Evolutionary conservation across 2,797 vertebrate species (phyloP).

Genomic region (Scolopax rusticola): DNA sequence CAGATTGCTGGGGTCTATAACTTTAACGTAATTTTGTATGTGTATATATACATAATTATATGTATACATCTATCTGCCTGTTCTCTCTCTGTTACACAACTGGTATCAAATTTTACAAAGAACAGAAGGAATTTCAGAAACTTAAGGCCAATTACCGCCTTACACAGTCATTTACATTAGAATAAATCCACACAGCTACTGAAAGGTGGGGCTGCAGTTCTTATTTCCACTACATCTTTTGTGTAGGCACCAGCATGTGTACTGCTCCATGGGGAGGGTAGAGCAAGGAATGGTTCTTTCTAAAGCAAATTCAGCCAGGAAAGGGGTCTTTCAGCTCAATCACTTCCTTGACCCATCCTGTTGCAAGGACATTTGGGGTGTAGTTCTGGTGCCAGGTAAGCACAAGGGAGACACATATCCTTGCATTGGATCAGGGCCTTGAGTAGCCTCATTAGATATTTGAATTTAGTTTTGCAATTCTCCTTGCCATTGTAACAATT

Average conservation of each 20-base stretch:
- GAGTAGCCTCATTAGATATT: neutral
- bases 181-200: neutral
- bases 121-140: neutral
- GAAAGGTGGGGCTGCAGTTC: neutral
- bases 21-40: neutral
- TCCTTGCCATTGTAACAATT: neutral
- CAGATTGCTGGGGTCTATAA: neutral
- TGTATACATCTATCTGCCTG: neutral
- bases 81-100: neutral
- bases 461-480: neutral
- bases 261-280: neutral
- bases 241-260: accelerated
- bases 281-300: neutral
- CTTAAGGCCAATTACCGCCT: neutral
- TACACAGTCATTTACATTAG: neutral
- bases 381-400: neutral
- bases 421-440: neutral
- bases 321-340: neutral
- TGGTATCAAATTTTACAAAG: neutral
- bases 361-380: neutral
- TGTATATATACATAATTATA: neutral
- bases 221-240: neutral
- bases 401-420: neutral
- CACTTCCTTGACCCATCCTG: accelerated
- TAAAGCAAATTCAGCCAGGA: neutral